Evolutionary conservation across 2,888 invertebrate species (phyloP), one percentile per base, ranked within the genome.

Genomic region (Adelognathus sp.): DNA sequence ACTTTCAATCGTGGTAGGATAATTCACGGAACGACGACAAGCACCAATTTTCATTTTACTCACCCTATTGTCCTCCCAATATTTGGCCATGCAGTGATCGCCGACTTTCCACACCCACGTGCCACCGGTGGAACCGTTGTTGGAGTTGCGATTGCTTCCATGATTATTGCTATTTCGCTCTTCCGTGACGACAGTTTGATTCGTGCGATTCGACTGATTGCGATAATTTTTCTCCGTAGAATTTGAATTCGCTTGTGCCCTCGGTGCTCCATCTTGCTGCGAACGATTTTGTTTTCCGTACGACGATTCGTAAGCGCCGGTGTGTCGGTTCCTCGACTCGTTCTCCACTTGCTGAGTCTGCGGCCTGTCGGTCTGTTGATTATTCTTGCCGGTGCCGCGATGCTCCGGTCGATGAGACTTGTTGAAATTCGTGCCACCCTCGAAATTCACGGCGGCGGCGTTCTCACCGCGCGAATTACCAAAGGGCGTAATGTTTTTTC

Each of bases 31-130:
- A 21, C 18, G 18, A 9, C 9, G n/a, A 18, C 7, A 18, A 46
- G 18, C 18, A 1, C 1, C 21, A 21, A 46, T 46, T 9, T 21
- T 4, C 4, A 24, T 24, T 50, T 50, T 1, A 67, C 93, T 93
- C 89, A 96, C 97, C 92, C 95, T 95, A 87, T 96, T 95, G 92
- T 98, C 98, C 91, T 98, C 97, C 98, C 98, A 98, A 92, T 98
- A 98, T 87, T 97, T 96, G 5, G 98, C 98, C 92, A 97, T 93
- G 88, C 97, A 97, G 77, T 95, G 94, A 89, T 97, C 97, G 9
- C 97, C 97, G 61, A 94, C 92, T 88, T 95, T 95, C 96, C 96
- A 97, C 82, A 93, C 93, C 90, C 92, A 91, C 39, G 84, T 81
- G 54, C 82, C 85, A 21, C 86, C 86, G 6, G 82, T 72, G 41